Base-by-base conservation (phyloP, 2,113 vertebrate genomes). In the Maccullochella peelii region DNA sequence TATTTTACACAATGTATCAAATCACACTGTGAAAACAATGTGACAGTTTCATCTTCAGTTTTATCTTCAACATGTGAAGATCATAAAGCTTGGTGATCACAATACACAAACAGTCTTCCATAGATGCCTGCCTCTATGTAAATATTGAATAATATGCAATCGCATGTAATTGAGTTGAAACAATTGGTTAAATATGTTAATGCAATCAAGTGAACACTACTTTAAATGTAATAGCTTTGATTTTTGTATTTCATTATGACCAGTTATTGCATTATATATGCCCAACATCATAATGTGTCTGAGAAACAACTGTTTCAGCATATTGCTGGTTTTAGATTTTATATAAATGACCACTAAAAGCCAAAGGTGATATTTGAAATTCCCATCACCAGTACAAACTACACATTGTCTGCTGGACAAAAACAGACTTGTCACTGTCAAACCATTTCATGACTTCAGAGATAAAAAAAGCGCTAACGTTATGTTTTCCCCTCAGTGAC, bases 361-460 rank as follows among this genome's bases (percentile, higher is more conserved):
- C 44, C 8, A 30, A 54, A 62, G 20, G 54, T 0, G 4, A 72
- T 38, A 54, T 50, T 49, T 73, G 18, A 68, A 77, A 44, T 49
- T 38, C 20, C 14, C 1, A 25, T 77, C 59, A 73, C 14, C n/a
- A 33, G 23, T 27, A 54, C n/a, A 62, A 74, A 55, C 27, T 55
- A 12, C 49, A 44, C 11, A 40, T 38, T 58, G 7, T 73, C 14
- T 27, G 55, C 25, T 30, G 1, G 12, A 44, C 54, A 62, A 52
- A 72, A 33, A 44, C 1, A 7, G 20, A 16, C 4, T 7, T 21
- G n/a, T 50, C 42, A 55, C 38, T 77, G 52, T 77, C 11, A 40
- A 72, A 66, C 9, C 4, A 40, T 73, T 27, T 71, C 21, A 76
- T 36, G 27, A 50, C 69, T 20, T 67, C 67, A 59, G 30, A 15